Base-by-base conservation (phyloP, 1,140 invertebrate species). In the Drosophila lacertosa region DNA sequence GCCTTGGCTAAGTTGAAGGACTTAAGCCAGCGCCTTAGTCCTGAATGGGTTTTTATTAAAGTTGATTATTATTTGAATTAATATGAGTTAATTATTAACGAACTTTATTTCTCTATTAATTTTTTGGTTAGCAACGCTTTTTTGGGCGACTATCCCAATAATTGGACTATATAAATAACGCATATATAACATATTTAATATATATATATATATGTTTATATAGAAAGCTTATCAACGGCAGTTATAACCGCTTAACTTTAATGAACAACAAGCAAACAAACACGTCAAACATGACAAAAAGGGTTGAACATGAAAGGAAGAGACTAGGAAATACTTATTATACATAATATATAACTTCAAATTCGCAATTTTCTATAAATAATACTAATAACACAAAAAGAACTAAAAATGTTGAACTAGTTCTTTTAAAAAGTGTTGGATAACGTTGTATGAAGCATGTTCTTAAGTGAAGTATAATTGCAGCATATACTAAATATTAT, bases 251-350 rank as follows among this genome's bases (percentile, higher is more conserved):
- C 50, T 59, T 33, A 59, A 22, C 58, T 33, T 48, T 59, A 74
- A 74, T 82, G 68, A 79, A 68, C 71, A 67, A 40, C 50, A 64
- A 55, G 37, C 68, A 47, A 57, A 47, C 42, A 35, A n/a, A n/a
- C n/a, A 83, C 80, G 79, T 83, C 80, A 83, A 84, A 75, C 71
- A 66, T 11, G 26, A 18, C 24, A 29, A 55, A 44, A 37, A 33
- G 1, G 15, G 5, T 2, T 11, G 37, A 42, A 65, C 20, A 33
- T 1, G 6, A 6, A 13, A 2, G 26, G 6, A 29, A 22, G 20
- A 22, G 4, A 22, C n/a, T n/a, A n/a, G n/a, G n/a, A n/a, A n/a
- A n/a, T n/a, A n/a, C n/a, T n/a, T n/a, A n/a, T n/a, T n/a, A n/a
- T n/a, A n/a, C n/a, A n/a, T n/a, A n/a, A n/a, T n/a, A n/a, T n/a